A percentile compares a stretch with the other conserved stretches of the same genome.
phyloP scores from a whole-genome alignment of 2,888 invertebrate genomes.

The Arctia plantaginis region DNA sequence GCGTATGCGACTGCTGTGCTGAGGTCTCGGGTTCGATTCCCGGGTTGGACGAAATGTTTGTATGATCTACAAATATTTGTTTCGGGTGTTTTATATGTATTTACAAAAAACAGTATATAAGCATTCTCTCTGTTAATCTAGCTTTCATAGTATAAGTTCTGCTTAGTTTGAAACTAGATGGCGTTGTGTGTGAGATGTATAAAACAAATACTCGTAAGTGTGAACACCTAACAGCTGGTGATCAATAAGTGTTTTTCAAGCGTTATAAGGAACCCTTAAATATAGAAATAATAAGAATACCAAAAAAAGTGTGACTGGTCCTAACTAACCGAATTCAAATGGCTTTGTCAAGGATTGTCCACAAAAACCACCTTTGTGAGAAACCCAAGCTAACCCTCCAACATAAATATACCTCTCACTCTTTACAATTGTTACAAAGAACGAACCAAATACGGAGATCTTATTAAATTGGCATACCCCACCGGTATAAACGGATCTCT shows the following conservation, averaged over 20 bases:
- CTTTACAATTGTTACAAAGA: conserved; percentile 22
- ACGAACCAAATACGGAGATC: conserved; percentile 4
- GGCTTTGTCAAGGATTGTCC: conserved; percentile 42
- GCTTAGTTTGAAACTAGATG: too few relatives aligned
- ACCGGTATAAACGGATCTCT: conserved; percentile 23
- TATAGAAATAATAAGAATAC: conserved; percentile 29
- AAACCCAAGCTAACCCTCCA: conserved; percentile 23
- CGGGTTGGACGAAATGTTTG: too few relatives aligned
- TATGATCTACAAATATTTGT: too few relatives aligned
- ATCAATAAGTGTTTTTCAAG: neutral
- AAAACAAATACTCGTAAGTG: neutral
- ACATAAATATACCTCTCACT: conserved; percentile 14
- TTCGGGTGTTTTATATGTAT: too few relatives aligned
- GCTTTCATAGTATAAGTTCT: too few relatives aligned
- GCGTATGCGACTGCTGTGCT: too few relatives aligned
- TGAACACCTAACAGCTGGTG: neutral
- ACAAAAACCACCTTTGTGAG: conserved; percentile 37
- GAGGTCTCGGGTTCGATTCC: too few relatives aligned
- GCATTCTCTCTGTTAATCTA: too few relatives aligned
- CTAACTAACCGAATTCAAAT: conserved; percentile 55
- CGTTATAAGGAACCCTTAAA: conserved; percentile 16
- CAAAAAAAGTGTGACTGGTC: conserved; percentile 41
- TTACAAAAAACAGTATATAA: too few relatives aligned
- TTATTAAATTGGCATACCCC: neutral
- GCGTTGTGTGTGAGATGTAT: too few relatives aligned